Base-by-base conservation (phyloP, 1,140 invertebrate genomes). In the Popillia japonica region DNA sequence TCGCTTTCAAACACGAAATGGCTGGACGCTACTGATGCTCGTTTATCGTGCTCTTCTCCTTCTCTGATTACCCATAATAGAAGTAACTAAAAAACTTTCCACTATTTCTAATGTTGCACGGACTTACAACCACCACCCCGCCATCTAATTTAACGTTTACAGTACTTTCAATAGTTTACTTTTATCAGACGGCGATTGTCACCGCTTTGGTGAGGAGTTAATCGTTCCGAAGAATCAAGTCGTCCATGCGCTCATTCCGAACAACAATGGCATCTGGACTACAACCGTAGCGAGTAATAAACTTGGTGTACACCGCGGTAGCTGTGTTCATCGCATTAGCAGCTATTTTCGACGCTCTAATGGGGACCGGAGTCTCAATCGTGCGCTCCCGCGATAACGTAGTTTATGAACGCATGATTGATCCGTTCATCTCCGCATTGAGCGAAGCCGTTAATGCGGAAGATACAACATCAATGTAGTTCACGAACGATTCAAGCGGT, bases 321-420 rank as follows among this genome's bases (percentile, higher is more conserved):
- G 6, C 48, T 6, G 14, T 11, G 23, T 27, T 34, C 61, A 64
- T 23, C 17, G 59, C 59, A 22, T 64, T 23, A 64, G n/a, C 59
- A 23, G 22, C 17, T 64, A 64, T 22, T 27, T 68, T 68, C 61
- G 22, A 27, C 61, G 61, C 61, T 23, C 27, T 68, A 34, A 34
- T 4, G 11, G 17, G 20, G 7, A 27, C 10, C 20, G 22, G 22
- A 14, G 61, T 9, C 20, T 27, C 20, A 27, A 34, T 22, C 27
- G 22, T 68, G 61, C 61, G 61, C 61, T 68, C 22, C 22, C 11
- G 17, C 22, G 61, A 68, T 68, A 68, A 68, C 61, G 9, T 22
- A 68, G 61, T 22, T 23, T 68, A 27, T 68, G 61, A 68, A 68
- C 22, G 61, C 61, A 68, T 68, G 61, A 68, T 68, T 68, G 61